A percentile compares a stretch with the other conserved stretches of the same genome.
Conservation (phyloP, 2,797 vertebrate species). For the Pachyuromys duprasi region DNA sequence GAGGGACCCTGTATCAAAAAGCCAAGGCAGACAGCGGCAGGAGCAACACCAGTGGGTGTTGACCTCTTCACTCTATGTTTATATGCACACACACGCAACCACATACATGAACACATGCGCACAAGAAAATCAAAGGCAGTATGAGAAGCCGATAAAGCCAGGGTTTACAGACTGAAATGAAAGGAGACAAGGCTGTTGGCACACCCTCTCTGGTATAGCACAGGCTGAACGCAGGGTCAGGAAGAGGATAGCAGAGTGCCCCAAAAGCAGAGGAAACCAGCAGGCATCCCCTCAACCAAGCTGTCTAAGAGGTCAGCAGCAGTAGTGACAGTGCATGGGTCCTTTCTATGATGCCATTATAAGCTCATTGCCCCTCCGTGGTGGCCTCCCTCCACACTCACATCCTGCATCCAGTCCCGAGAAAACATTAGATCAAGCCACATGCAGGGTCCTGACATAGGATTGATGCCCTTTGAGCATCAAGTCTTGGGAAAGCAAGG, state of each 20-base stretch:
- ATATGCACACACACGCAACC: background rate
- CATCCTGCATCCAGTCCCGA: background rate
- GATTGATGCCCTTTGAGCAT: background rate
- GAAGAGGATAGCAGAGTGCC: background rate
- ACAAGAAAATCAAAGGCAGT: too few relatives aligned
- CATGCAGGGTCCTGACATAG: background rate
- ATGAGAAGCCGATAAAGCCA: background rate
- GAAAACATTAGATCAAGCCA: background rate
- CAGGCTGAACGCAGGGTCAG: background rate
- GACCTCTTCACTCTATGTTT: background rate
- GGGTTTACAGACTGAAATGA: background rate
- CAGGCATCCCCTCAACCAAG: background rate
- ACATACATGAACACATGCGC: background rate
- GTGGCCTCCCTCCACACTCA: background rate
- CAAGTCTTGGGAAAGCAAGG: background rate
- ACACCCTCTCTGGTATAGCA: background rate
- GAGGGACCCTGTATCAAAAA: background rate
- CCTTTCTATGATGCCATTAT: background rate
- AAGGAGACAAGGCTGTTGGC: background rate
- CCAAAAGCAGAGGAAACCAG: background rate
- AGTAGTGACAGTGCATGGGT: background rate
- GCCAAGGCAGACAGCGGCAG: background rate
- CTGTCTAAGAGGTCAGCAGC: too few relatives aligned
- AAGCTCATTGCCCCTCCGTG: background rate
- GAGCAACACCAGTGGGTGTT: background rate